phyloP scores from a whole-genome alignment of 2,113 vertebrate genomes.

The Boleophthalmus pectinirostris region DNA sequence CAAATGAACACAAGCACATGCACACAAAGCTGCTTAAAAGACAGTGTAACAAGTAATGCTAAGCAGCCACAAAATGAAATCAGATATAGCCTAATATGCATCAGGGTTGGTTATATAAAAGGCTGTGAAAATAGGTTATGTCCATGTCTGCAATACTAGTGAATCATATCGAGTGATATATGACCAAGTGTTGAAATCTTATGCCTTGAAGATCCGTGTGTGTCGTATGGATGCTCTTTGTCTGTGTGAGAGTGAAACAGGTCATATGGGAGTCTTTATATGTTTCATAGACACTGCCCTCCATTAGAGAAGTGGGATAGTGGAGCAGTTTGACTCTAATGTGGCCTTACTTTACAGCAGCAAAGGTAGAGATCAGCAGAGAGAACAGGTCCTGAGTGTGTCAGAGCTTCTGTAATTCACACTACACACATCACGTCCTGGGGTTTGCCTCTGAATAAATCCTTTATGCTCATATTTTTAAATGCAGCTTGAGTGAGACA shows the following conservation, averaged over 20 bases:
- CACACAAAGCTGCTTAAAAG: neutral
- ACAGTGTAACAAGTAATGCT: neutral
- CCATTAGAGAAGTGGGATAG: neutral
- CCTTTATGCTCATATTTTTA: neutral
- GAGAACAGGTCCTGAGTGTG: neutral
- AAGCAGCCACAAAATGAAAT: neutral
- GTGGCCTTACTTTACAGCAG: conserved; percentile 49
- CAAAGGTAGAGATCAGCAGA: neutral
- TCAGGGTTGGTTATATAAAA: no score
- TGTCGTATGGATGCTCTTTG: conserved; percentile 21
- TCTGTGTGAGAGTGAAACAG: conserved; percentile 30
- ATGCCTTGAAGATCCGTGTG: conserved; percentile 7
- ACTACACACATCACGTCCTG: neutral
- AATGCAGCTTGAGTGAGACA: neutral
- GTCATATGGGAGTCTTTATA: conserved; percentile 48
- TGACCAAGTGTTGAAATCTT: conserved; percentile 9
- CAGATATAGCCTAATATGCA: neutral
- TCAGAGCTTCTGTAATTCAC: neutral
- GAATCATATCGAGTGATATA: neutral
- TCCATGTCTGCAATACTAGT: neutral
- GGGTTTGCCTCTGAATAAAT: neutral
- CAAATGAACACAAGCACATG: neutral
- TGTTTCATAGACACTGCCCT: conserved; percentile 43
- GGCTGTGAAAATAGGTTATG: neutral
- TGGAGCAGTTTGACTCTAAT: conserved; percentile 34